phyloP scores from a whole-genome alignment of 2,888 invertebrate genomes.

The Adela reaumurella region DNA sequence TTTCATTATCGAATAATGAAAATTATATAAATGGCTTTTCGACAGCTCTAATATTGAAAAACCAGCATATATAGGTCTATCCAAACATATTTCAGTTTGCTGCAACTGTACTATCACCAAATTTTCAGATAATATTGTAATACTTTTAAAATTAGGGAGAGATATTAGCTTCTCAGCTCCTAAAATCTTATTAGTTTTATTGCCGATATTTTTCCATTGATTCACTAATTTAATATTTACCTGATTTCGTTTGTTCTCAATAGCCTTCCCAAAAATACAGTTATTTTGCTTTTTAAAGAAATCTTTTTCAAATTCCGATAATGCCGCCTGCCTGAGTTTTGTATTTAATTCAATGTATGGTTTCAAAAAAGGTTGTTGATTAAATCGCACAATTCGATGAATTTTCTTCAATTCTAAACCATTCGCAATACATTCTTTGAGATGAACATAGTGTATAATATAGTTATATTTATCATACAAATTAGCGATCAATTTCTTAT shows the following conservation, averaged over 20 bases:
- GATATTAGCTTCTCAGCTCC: conserved; percentile 5
- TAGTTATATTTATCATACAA: conserved; percentile 6
- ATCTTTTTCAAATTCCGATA: conserved; percentile 1
- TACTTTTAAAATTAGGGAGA: conserved; percentile 7
- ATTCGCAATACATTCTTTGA: conserved; percentile 4
- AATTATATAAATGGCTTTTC: conserved; percentile 9
- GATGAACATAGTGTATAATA: conserved; percentile 5
- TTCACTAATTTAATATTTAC: conserved; percentile 5
- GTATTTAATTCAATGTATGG: not conserved
- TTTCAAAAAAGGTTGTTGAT: not conserved
- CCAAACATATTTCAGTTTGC: conserved; percentile 3
- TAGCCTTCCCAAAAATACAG: conserved; percentile 7
- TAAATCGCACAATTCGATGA: not conserved
- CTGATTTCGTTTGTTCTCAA: conserved; percentile 7
- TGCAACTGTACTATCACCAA: conserved; percentile 7
- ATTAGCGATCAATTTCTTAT: conserved; percentile 11
- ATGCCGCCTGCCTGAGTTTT: not conserved
- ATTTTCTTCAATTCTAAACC: conserved; percentile 1
- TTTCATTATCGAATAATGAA: conserved; percentile 8
- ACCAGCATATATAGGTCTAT: conserved; percentile 6
- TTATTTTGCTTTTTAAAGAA: conserved; percentile 6
- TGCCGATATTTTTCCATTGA: conserved; percentile 4
- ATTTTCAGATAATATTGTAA: conserved; percentile 6
- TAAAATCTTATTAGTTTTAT: conserved; percentile 6
- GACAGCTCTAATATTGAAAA: conserved; percentile 8